A percentile compares a stretch with the other conserved stretches of the same genome.
Evolutionary conservation across 64 coral and sea anemone genomes (phyloP).

Genomic region (Acropora yongei): DNA sequence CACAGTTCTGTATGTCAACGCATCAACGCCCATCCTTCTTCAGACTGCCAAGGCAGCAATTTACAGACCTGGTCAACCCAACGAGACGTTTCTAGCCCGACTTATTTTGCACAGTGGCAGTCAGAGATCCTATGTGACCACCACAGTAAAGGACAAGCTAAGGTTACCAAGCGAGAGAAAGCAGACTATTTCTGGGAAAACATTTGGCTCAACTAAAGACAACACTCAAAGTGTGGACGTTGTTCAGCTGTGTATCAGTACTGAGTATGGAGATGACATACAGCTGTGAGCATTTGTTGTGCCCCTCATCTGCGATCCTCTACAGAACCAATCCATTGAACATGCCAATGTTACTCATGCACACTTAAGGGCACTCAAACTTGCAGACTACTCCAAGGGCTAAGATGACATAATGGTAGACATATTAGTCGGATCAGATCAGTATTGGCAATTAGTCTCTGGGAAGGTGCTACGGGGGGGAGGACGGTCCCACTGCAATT

Average conservation of each 20-base stretch:
- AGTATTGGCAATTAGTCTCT: slow-evolving; percentile 68
- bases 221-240: too few relatives aligned
- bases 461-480: slow-evolving; percentile 32
- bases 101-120: slow-evolving; percentile 65
- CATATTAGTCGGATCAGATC: slow-evolving; percentile 63
- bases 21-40: slow-evolving; percentile 48
- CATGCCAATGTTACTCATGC: slow-evolving; percentile 26
- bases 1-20: slow-evolving; percentile 30
- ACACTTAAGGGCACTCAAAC: slow-evolving; percentile 35
- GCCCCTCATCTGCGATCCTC: slow-evolving; percentile 58
- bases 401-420: slow-evolving; percentile 33
- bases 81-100: slow-evolving; percentile 5
- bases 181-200: slow-evolving; percentile 48
- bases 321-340: slow-evolving; percentile 59
- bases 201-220: slow-evolving; percentile 46
- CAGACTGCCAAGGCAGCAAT: slow-evolving; percentile 60
- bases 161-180: slow-evolving; percentile 27
- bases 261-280: background rate
- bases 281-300: slow-evolving; percentile 54
- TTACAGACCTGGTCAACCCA: slow-evolving; percentile 11
- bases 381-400: slow-evolving; percentile 37
- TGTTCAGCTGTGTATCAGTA: background rate
- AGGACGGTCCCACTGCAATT: slow-evolving; percentile 59
- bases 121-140: slow-evolving; percentile 53
- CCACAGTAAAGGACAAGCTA: slow-evolving; percentile 11